Evolutionary conservation across 1,140 invertebrate genomes (phyloP).

Genomic region (Paramacrobiotus metropolitanus): DNA sequence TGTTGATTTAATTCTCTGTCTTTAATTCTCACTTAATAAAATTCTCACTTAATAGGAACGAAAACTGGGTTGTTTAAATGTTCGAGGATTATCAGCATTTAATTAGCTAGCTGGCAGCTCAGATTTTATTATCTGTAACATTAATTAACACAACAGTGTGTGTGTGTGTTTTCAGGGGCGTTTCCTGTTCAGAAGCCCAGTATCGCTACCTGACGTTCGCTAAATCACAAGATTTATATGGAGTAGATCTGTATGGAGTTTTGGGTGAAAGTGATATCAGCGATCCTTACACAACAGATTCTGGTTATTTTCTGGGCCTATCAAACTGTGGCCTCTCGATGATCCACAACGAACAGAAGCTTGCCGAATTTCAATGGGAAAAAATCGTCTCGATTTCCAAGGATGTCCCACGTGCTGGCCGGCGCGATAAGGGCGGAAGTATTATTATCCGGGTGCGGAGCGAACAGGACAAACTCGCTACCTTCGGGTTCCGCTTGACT

Average conservation of each 20-base stretch:
- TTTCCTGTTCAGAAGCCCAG: slow-evolving; percentile 71
- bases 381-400: background rate
- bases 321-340: background rate
- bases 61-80: no score
- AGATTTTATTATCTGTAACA: no score
- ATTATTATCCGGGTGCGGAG: background rate
- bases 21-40: no score
- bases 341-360: background rate
- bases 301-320: background rate
- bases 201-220: slow-evolving; percentile 72
- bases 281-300: no score
- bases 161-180: slow-evolving; percentile 30
- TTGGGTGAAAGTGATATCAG: slow-evolving; percentile 28
- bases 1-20: no score
- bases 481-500: background rate
- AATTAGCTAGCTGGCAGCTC: no score
- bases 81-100: no score
- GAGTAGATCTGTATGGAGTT: slow-evolving; percentile 82
- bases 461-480: background rate
- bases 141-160: no score
- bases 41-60: no score
- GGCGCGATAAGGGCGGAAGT: background rate
- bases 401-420: background rate
- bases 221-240: slow-evolving; percentile 89
- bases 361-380: background rate